phyloP scores from a whole-genome alignment of 2,113 vertebrate species.

The Chamaetylas fuelleborni region DNA sequence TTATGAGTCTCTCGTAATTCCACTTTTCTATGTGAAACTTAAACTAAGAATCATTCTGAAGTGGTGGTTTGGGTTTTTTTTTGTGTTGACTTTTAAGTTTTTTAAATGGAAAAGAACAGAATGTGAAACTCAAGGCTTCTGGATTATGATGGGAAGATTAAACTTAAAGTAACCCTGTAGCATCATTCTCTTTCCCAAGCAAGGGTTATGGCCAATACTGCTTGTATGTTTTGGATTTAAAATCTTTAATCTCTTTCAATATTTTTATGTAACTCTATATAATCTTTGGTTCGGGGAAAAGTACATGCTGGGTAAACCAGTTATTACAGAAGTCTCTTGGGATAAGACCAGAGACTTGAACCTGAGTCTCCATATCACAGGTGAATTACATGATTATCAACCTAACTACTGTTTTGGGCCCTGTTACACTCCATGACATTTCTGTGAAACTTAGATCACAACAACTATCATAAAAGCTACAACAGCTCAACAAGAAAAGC shows the following conservation, averaged over 20 bases:
- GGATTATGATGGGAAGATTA: background rate
- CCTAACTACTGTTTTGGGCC: background rate
- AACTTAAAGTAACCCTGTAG: background rate
- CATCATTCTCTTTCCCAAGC: background rate
- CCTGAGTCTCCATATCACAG: background rate
- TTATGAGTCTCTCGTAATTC: background rate
- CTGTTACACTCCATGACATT: background rate
- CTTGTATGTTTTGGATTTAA: background rate
- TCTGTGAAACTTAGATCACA: background rate
- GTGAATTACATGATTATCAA: background rate
- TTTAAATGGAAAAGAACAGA: background rate
- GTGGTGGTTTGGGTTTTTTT: fast-evolving
- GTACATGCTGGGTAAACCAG: background rate
- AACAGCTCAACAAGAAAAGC: background rate
- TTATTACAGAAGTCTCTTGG: background rate
- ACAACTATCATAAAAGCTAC: background rate
- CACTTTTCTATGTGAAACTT: background rate
- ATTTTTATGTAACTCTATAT: background rate
- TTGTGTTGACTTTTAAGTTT: background rate
- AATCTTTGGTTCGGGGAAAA: background rate
- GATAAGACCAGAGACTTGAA: background rate
- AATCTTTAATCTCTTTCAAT: background rate
- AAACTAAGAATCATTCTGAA: background rate
- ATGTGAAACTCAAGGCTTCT: background rate
- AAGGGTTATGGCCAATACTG: background rate